Conservation (phyloP, 2,113 vertebrate genomes). For the Oenanthe melanoleuca region DNA sequence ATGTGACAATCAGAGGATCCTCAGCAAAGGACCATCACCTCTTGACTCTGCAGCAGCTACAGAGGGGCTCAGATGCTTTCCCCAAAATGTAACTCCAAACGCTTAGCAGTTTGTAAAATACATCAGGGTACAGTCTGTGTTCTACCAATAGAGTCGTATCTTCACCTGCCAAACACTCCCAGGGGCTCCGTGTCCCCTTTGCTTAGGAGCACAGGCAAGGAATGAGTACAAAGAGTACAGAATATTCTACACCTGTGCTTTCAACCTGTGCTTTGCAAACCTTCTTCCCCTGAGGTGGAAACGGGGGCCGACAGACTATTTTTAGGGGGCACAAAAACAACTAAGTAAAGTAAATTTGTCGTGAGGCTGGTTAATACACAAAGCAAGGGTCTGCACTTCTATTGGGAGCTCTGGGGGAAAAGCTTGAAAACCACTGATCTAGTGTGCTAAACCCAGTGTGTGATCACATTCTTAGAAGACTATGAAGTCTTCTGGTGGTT, state of each 20-base stretch:
- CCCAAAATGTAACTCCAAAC: background rate
- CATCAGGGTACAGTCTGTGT: rapidly evolving
- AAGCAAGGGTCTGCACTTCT: background rate
- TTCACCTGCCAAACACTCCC: background rate
- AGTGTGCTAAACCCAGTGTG: background rate
- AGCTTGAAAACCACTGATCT: background rate
- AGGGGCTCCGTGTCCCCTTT: background rate
- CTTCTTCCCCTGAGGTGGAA: background rate
- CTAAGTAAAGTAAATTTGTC: background rate
- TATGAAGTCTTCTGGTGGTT: background rate
- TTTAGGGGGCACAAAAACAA: background rate
- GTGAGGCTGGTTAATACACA: background rate
- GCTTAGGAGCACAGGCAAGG: rapidly evolving
- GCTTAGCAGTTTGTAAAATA: rapidly evolving
- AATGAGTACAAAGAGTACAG: background rate
- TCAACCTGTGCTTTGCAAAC: background rate
- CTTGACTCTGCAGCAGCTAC: too few species aligned
- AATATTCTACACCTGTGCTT: background rate
- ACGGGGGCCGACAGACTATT: background rate
- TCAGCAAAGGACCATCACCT: background rate
- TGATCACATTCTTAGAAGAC: background rate
- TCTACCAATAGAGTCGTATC: background rate
- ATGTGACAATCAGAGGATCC: background rate
- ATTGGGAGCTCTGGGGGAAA: background rate
- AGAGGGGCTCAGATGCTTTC: background rate